These are phyloP conservation scores for Dolomedes plantarius DNA, from an alignment of 2,888 invertebrate genomes.

Conservation along the genomic window DNA sequence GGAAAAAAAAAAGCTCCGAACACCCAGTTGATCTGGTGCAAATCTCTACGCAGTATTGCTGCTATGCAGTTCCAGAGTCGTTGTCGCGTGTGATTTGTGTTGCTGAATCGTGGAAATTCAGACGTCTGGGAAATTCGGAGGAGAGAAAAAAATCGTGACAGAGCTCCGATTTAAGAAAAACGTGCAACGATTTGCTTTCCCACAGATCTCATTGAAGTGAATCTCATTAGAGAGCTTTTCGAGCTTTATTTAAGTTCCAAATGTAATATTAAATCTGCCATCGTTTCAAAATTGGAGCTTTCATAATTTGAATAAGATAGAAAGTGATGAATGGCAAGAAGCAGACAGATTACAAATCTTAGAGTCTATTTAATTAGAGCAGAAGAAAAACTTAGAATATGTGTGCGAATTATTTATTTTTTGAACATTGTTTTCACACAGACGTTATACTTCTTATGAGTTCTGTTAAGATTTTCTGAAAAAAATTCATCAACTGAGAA, in stretches of 20 bases:
- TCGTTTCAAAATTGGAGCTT: too few relatives aligned
- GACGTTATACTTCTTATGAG: not conserved
- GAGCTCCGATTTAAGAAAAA: too few relatives aligned
- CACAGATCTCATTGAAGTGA: too few relatives aligned
- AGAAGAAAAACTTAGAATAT: not conserved
- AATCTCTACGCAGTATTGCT: not conserved
- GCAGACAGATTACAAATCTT: not conserved
- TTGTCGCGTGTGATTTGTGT: not conserved
- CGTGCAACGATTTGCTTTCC: too few relatives aligned
- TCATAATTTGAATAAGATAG: too few relatives aligned
- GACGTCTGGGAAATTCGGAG: too few relatives aligned
- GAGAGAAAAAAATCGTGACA: not conserved
- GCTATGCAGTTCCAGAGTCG: slow-evolving; percentile 3
- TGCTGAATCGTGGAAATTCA: not conserved
- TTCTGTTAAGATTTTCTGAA: not conserved
- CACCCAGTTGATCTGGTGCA: not conserved
- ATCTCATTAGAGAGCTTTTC: too few relatives aligned
- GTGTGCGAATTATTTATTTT: slow-evolving; percentile 67
- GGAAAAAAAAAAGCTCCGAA: not conserved
- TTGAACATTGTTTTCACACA: not conserved
- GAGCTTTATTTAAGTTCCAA: too few relatives aligned
- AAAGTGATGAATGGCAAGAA: too few relatives aligned
- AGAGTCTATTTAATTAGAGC: not conserved
- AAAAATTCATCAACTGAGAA: not conserved
- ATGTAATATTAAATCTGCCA: too few relatives aligned